A percentile compares a stretch with the other conserved stretches of the same genome.
Conservation (phyloP, 2,113 vertebrate species). For the Camarhynchus parvulus region DNA sequence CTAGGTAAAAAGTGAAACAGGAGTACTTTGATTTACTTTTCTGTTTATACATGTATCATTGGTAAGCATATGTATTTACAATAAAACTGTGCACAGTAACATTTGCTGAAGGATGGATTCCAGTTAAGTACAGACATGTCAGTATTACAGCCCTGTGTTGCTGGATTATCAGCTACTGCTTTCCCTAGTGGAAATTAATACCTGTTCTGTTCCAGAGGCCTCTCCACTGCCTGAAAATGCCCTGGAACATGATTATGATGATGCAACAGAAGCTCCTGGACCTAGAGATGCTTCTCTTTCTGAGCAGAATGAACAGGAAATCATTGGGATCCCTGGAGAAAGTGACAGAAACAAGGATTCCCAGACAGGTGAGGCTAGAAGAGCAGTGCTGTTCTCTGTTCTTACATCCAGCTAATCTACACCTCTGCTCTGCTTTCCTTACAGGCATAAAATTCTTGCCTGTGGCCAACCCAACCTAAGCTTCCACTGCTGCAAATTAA, state of each 20-base stretch:
- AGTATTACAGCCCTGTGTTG: background rate
- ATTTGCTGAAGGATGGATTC: background rate
- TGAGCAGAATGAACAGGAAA: background rate
- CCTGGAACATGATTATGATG: conserved; percentile 40
- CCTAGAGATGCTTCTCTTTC: background rate
- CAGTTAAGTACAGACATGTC: background rate
- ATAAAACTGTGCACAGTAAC: background rate
- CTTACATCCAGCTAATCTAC: background rate
- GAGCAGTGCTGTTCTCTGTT: background rate
- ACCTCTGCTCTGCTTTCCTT: background rate
- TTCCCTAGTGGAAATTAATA: background rate
- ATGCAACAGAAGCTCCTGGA: background rate
- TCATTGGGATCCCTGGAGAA: background rate
- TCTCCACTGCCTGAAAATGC: background rate
- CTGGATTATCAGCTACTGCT: background rate
- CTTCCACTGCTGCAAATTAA: background rate
- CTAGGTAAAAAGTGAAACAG: background rate
- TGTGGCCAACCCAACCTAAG: background rate
- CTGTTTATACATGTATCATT: background rate
- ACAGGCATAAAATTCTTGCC: background rate
- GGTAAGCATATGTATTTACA: background rate
- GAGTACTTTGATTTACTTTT: background rate
- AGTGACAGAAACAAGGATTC: background rate
- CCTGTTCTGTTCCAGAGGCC: background rate
- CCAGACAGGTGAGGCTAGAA: background rate